These are phyloP conservation scores for Thecocarcelia acutangulata DNA, from an alignment of 2,888 invertebrate species.

Conservation along the genomic window DNA sequence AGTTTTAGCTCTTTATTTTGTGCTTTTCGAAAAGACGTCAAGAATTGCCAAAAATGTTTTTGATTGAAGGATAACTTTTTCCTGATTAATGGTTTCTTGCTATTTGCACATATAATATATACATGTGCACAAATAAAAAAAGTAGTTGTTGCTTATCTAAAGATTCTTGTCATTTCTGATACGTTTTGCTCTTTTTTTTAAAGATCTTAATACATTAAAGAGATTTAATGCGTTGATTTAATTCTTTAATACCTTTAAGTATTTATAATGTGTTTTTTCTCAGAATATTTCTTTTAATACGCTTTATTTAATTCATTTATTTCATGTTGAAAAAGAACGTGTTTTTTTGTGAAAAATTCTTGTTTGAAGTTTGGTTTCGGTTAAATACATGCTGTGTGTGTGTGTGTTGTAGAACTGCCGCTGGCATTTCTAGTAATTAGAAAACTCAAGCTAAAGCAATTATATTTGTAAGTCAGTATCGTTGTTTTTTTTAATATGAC, in stretches of 20 bases:
- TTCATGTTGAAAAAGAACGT: neutral
- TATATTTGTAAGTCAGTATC: constrained; percentile 2
- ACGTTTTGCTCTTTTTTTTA: too few species aligned
- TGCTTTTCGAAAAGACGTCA: too few species aligned
- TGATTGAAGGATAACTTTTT: too few species aligned
- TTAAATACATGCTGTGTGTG: constrained; percentile 37
- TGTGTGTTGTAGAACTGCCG: constrained; percentile 40
- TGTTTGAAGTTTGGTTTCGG: constrained; percentile 8
- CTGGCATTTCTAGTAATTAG: constrained; percentile 29
- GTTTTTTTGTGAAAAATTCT: constrained; percentile 6
- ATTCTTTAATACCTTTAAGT: too few species aligned
- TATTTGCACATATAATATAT: too few species aligned
- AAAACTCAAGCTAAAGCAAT: constrained; percentile 28
- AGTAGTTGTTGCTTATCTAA: too few species aligned
- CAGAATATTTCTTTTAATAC: neutral
- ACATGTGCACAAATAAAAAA: too few species aligned
- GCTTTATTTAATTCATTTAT: neutral
- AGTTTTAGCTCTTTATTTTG: too few species aligned
- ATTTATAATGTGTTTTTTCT: neutral
- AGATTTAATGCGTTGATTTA: too few species aligned
- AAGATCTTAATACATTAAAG: too few species aligned
- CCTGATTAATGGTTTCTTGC: too few species aligned
- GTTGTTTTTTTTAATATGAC: constrained; percentile 7
- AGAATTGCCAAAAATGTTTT: too few species aligned
- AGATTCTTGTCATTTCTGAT: neutral